phyloP scores from a whole-genome alignment of 1,140 invertebrate species.

The Diorhabda elongata region DNA sequence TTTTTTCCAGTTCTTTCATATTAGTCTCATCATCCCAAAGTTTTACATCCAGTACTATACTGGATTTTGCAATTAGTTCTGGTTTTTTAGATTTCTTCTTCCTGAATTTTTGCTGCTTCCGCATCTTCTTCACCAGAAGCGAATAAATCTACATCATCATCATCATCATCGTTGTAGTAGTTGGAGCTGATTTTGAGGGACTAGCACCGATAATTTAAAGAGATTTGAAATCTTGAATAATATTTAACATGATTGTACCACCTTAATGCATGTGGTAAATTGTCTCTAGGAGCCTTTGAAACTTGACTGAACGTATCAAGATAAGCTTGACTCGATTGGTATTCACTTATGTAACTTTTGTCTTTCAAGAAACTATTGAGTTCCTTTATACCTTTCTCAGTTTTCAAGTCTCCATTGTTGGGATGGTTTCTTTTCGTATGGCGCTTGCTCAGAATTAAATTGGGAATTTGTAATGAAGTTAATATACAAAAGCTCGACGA shows the following conservation, averaged over 20 bases:
- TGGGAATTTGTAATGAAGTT: too few species aligned
- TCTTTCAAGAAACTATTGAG: slow-evolving; percentile 77
- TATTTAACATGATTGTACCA: slow-evolving; percentile 97
- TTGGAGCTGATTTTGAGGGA: slow-evolving; percentile 54
- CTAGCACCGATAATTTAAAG: slow-evolving; percentile 49
- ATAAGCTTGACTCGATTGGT: slow-evolving; percentile 76
- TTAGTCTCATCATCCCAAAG: slow-evolving; percentile 98
- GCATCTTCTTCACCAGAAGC: slow-evolving; percentile 81
- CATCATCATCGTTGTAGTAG: slow-evolving; percentile 59
- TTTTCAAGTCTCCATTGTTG: slow-evolving; percentile 68
- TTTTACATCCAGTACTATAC: slow-evolving; percentile 91
- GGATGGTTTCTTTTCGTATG: too few species aligned
- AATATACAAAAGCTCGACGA: too few species aligned
- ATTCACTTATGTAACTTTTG: slow-evolving; percentile 88
- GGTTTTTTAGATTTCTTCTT: slow-evolving; percentile 92
- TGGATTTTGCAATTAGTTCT: slow-evolving; percentile 89
- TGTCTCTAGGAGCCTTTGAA: slow-evolving; percentile 64
- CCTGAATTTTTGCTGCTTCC: slow-evolving; percentile 63
- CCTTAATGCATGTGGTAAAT: slow-evolving; percentile 72
- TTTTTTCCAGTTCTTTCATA: slow-evolving; percentile 82
- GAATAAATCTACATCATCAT: slow-evolving; percentile 85
- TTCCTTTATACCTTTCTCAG: slow-evolving; percentile 72
- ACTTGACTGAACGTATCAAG: slow-evolving; percentile 75
- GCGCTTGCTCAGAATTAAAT: too few species aligned
- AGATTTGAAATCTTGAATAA: slow-evolving; percentile 57